Evolutionary conservation across 92 coral and sea anemone species (phyloP).

Genomic region (Porites cylindrica): DNA sequence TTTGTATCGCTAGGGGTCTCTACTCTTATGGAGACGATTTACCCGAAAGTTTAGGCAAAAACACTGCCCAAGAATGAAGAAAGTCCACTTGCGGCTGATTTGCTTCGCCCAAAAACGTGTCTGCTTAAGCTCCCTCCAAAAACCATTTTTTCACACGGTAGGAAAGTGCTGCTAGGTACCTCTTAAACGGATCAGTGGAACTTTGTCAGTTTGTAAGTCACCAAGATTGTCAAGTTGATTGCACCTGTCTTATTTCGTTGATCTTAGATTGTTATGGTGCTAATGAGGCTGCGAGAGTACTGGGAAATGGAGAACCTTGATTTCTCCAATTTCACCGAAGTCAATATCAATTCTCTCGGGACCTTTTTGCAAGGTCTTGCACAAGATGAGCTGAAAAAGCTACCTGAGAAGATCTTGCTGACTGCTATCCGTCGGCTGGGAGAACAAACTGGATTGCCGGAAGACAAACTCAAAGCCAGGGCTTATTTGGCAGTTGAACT

Average conservation of each 20-base stretch:
- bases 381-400: constrained; percentile 68
- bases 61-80: too few species aligned
- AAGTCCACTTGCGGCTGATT: too few species aligned
- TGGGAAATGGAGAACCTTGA: constrained; percentile 92
- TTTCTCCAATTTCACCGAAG: constrained; percentile 89
- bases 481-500: constrained; percentile 90
- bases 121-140: too few species aligned
- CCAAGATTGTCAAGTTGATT: too few species aligned
- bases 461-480: constrained; percentile 89
- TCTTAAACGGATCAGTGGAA: too few species aligned
- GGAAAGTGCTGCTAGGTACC: too few species aligned
- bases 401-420: constrained; percentile 79
- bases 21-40: too few species aligned
- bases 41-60: too few species aligned
- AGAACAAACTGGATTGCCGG: constrained; percentile 89
- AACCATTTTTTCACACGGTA: too few species aligned
- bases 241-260: background rate
- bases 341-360: constrained; percentile 91
- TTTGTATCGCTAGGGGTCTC: too few species aligned
- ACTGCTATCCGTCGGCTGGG: constrained; percentile 95
- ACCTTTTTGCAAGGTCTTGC: constrained; percentile 88
- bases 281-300: constrained; percentile 93
- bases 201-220: background rate
- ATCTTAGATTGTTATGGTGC: constrained; percentile 75
- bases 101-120: too few species aligned